Base-by-base conservation (phyloP, 2,888 invertebrate genomes). In the Cephus runcator region DNA sequence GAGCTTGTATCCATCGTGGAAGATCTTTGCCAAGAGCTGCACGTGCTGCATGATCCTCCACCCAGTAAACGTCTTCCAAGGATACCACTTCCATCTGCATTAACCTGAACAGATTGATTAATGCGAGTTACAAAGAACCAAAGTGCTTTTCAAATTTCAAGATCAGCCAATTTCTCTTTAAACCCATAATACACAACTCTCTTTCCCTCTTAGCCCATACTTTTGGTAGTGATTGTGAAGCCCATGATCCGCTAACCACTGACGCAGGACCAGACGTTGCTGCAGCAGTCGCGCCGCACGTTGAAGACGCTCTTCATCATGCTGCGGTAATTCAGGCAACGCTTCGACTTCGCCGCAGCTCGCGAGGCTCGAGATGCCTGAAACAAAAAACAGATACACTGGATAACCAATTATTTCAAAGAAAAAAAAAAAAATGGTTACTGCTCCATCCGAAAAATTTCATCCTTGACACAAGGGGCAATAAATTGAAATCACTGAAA, bases 51-150 rank as follows among this genome's bases (percentile, higher is more conserved):
- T 95, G 94, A 91, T 97, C 97, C 91, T 97, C 97, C 89, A 96
- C 93, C 97, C 97, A 97, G 92, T 97, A 97, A 40, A 97, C 97
- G 92, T 97, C 97, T 91, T 97, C 97, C 83, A 97, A 91, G n/a
- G 96, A 96, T 76, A 96, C 94, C 73, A 97, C 96, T 92, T 97
- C 97, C 90, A 96, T 94, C 85, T 95, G 95, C 86, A 96, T 93
- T 85, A 97, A 92, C 88, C 96, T 95, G 90, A 4, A 35, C 31
- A 76, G 12, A 86, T 23, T 23, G 9, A 56, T 56, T 23, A 56
- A 56, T 9, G 23, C 9, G 9, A 56, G 1, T 56, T 23, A 56
- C 56, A 56, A 56, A 4, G 40, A 40, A 23, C 15, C 56, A 56
- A 56, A 56, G 56, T 56, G 23, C 9, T 23, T 56, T 56, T 23